Evolutionary conservation across 2,888 invertebrate species (phyloP), one percentile per base, ranked within the genome.

Genomic region (Acronicta aceris): DNA sequence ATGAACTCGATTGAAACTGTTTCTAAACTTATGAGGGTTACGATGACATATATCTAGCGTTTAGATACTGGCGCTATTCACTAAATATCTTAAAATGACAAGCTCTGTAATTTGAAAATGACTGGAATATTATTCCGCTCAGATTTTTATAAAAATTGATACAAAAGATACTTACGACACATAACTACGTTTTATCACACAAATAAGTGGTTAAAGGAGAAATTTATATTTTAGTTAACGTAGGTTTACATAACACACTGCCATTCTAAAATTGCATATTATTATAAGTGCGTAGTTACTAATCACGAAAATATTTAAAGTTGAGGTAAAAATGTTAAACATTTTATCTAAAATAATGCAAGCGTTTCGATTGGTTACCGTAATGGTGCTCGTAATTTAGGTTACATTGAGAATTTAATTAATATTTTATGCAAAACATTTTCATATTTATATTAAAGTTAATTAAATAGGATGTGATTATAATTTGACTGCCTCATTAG

Each of bases 1-100:
- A 94, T 59, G 92, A 92, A 74, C 87, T 93, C 66, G 93, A 94
- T 82, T 94, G 90, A 93, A 78, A 12, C 42, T 16, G n/a, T 41
- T 63, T 56, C 45, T n/a, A 21, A 60, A 59, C 17, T 56, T 43
- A 56, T 53, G 46, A 55, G 51, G 68, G 59, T 49, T 69, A 56
- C 36, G 51, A 60, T 51, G 13, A 54, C 16, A 27, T 16, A 40
- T 50, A 55, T 61, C 53, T 16, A 54, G 43, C 62, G 48, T 59
- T 48, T 8, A n/a, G n/a, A n/a, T n/a, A 25, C 38, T 51, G n/a
- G 17, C 49, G 53, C 58, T 59, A 25, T 40, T 55, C 33, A 40
- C 12, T 21, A 47, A 53, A 51, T 48, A 54, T 21, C 42, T 47
- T 10, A 9, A 33, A 9, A 42, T 9, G 25, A 25, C 46, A 51